phyloP scores from a whole-genome alignment of 2,888 invertebrate species.

The Entomobrya multifasciata region DNA sequence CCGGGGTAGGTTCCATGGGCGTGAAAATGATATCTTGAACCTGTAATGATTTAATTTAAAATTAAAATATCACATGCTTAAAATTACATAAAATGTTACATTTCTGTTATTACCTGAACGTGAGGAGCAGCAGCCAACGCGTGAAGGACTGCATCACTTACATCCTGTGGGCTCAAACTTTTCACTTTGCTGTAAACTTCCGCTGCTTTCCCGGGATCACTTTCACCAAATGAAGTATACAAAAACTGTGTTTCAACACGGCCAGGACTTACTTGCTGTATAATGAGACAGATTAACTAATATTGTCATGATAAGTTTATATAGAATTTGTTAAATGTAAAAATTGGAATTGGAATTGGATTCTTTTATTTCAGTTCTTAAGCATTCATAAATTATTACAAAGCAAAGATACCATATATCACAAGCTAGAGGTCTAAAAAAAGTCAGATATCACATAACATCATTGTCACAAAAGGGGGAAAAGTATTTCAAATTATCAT shows the following conservation, averaged over 20 bases:
- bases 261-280: slow-evolving; percentile 79
- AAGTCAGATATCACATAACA: too few relatives aligned
- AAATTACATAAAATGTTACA: neutral
- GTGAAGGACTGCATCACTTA: slow-evolving; percentile 86
- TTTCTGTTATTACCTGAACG: slow-evolving; percentile 82
- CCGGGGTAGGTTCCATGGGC: slow-evolving; percentile 38
- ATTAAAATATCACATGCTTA: neutral
- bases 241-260: slow-evolving; percentile 77
- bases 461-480: too few relatives aligned
- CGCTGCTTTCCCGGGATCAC: slow-evolving; percentile 78
- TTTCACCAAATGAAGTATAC: slow-evolving; percentile 64
- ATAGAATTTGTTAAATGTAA: too few relatives aligned
- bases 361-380: too few relatives aligned
- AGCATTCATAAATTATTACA: too few relatives aligned
- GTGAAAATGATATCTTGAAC: slow-evolving; percentile 62
- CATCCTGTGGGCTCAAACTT: slow-evolving; percentile 83
- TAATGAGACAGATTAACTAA: neutral
- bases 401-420: too few relatives aligned
- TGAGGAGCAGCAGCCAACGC: slow-evolving; percentile 85
- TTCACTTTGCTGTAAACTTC: slow-evolving; percentile 81
- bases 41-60: neutral
- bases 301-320: neutral
- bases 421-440: too few relatives aligned
- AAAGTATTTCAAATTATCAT: too few relatives aligned
- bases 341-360: too few relatives aligned